Evolutionary conservation across 2,113 vertebrate species (phyloP).

Genomic region (Tor tambroides): DNA sequence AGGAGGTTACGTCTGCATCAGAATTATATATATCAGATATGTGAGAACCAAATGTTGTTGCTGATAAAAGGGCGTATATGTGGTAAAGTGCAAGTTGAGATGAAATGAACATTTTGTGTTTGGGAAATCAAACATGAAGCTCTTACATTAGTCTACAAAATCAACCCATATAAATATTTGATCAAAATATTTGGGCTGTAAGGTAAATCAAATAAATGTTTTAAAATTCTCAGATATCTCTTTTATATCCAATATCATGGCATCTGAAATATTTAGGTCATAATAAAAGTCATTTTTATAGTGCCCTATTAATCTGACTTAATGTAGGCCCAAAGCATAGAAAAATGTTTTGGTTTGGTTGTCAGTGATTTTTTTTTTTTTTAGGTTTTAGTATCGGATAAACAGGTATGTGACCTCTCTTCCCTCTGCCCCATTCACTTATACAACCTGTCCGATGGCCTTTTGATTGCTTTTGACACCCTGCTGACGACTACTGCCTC

Average conservation of each 20-base stretch:
- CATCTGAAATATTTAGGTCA: no score
- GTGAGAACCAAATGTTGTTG: background rate
- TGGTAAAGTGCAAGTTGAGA: background rate
- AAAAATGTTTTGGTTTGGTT: background rate
- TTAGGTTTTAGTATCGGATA: conserved; percentile 18
- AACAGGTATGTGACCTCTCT: conserved; percentile 32
- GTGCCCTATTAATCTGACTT: background rate
- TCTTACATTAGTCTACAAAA: background rate
- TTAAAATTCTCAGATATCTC: no score
- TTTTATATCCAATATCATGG: background rate
- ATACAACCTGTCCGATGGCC: conserved; percentile 73
- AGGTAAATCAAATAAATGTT: no score
- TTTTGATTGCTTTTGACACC: conserved; percentile 76
- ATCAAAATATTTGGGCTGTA: no score
- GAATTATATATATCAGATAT: background rate
- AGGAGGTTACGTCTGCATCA: background rate
- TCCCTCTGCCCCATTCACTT: conserved; percentile 59
- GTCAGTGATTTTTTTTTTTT: no score
- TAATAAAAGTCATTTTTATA: no score
- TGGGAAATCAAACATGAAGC: background rate
- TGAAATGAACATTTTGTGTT: background rate
- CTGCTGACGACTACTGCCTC: conserved; percentile 62
- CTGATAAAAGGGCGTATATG: background rate
- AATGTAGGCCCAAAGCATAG: background rate
- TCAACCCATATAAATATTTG: no score